Percentiles rank a stretch among this genome's conserved stretches.
phyloP scores from a whole-genome alignment of 2,797 vertebrate genomes.

The Tokudaia muenninki region DNA sequence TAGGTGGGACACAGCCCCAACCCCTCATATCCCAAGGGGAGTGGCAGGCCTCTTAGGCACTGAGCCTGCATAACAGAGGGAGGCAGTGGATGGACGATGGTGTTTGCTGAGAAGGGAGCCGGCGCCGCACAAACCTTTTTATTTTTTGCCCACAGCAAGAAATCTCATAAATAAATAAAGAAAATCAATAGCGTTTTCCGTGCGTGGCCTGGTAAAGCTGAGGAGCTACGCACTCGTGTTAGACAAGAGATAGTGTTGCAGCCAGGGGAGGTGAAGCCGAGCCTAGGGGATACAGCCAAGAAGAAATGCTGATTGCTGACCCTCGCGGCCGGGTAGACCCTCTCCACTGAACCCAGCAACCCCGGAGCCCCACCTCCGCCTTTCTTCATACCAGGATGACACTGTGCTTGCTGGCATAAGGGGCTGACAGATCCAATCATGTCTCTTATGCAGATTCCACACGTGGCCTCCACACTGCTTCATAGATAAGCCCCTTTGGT shows the following conservation, averaged over 20 bases:
- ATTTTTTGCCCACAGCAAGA: slow-evolving; percentile 68
- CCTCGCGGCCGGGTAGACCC: neutral
- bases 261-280: fast-evolving
- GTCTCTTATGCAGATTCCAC: neutral
- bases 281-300: neutral
- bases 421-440: neutral
- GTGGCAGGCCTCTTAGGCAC: neutral
- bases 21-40: neutral
- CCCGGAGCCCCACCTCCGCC: fast-evolving
- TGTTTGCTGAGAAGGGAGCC: neutral
- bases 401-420: neutral
- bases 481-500: neutral
- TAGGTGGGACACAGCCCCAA: neutral
- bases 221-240: neutral
- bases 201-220: slow-evolving; percentile 15
- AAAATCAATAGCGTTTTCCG: slow-evolving; percentile 66
- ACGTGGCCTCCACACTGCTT: neutral
- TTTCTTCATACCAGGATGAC: neutral
- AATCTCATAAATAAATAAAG: slow-evolving; percentile 79
- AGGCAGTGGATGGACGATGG: neutral
- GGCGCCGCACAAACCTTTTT: slow-evolving; percentile 63
- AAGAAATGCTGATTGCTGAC: neutral
- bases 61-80: neutral
- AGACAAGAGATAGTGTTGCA: neutral
- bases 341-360: neutral